phyloP scores from a whole-genome alignment of 2,797 vertebrate genomes.

The Ispidina picta region DNA sequence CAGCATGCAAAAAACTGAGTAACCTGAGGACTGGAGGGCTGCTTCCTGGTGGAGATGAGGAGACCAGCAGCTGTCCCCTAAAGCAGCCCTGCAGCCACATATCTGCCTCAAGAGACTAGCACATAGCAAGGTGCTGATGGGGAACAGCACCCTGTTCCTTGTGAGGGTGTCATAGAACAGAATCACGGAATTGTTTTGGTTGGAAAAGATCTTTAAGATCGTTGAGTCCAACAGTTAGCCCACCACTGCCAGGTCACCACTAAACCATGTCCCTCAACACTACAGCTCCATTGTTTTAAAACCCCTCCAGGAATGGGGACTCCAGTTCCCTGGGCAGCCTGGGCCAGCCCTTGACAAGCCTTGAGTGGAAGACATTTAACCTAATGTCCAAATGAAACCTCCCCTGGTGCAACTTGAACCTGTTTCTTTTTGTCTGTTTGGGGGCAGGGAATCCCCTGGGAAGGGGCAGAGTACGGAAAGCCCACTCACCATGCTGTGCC shows the following conservation, averaged over 20 bases:
- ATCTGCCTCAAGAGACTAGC: not conserved
- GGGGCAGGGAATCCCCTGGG: not conserved
- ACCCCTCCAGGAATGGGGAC: not conserved
- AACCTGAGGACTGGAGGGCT: not conserved
- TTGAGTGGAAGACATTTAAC: not conserved
- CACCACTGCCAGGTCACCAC: not conserved
- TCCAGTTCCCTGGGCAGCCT: not conserved
- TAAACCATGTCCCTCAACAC: not conserved
- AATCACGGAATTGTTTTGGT: not conserved
- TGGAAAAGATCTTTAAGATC: not conserved
- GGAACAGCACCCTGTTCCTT: not conserved
- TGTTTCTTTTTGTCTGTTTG: not conserved
- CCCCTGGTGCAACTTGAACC: too few species aligned
- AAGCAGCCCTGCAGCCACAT: not conserved
- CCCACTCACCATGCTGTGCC: not conserved
- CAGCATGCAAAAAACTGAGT: fast-evolving
- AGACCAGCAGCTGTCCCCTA: not conserved
- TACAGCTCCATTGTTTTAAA: not conserved
- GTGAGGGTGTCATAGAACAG: not conserved
- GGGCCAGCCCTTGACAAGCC: not conserved
- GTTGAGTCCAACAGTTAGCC: not conserved
- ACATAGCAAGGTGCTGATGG: not conserved
- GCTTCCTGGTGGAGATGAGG: not conserved
- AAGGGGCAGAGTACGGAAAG: fast-evolving
- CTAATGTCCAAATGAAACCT: not conserved